Percentiles rank a stretch among this genome's conserved stretches.
phyloP scores from a whole-genome alignment of 2,888 invertebrate genomes.

The Parnassius mnemosyne region DNA sequence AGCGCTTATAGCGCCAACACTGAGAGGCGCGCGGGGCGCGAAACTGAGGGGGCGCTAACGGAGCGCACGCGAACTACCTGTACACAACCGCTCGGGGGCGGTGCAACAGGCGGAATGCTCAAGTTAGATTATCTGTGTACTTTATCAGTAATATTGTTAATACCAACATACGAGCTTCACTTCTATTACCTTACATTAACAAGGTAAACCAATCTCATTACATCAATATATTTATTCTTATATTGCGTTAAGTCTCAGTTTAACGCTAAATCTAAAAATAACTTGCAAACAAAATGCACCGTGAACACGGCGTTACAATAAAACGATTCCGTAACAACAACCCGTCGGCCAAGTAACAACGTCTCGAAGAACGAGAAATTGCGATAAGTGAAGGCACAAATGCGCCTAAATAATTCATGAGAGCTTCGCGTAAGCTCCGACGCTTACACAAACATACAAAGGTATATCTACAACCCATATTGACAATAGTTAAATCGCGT shows the following conservation, averaged over 20 bases:
- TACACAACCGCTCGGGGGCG: too few species aligned
- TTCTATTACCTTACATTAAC: too few species aligned
- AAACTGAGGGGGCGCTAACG: too few species aligned
- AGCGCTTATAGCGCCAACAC: too few species aligned
- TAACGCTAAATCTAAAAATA: conserved; percentile 3
- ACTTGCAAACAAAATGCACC: conserved; percentile 18
- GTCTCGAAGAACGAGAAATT: conserved; percentile 44
- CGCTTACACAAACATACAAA: conserved; percentile 33
- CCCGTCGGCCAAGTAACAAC: conserved; percentile 41
- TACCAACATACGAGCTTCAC: too few species aligned
- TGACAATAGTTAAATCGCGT: conserved; percentile 62
- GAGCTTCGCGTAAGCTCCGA: conserved; percentile 53
- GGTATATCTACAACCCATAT: conserved; percentile 33
- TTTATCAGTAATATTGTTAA: too few species aligned
- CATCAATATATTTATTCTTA: too few species aligned
- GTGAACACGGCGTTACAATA: conserved; percentile 25
- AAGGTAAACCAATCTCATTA: too few species aligned
- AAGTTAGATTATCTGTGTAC: too few species aligned
- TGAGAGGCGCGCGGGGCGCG: too few species aligned
- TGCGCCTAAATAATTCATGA: conserved; percentile 71
- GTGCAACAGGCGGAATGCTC: too few species aligned
- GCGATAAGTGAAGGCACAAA: conserved; percentile 49
- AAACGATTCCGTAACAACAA: conserved; percentile 40
- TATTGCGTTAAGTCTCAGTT: neutral
- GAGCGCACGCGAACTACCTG: too few species aligned